These are phyloP conservation scores for Micrasema minimum DNA, from an alignment of 1,140 invertebrate species.

Conservation along the genomic window DNA sequence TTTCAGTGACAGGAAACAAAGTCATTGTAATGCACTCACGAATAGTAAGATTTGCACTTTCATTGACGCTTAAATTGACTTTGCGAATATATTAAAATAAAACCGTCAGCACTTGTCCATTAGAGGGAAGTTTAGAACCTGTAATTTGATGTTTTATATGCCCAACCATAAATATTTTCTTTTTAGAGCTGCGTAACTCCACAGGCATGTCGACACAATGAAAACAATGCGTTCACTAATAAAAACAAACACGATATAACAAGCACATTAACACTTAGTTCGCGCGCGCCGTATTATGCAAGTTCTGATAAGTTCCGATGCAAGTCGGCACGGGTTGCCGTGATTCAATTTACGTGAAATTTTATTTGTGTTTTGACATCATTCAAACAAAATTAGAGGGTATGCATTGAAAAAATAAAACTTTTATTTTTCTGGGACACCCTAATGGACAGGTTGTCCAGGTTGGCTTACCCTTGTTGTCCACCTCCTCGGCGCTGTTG, in stretches of 20 bases:
- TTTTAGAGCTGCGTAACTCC: not conserved
- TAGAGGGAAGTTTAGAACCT: not conserved
- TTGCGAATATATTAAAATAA: not conserved
- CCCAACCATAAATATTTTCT: not conserved
- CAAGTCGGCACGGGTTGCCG: constrained; percentile 15
- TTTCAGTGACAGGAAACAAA: too few species aligned
- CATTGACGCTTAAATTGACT: constrained; percentile 54
- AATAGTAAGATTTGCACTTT: constrained; percentile 55
- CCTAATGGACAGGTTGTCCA: too few species aligned
- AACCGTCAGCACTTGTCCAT: not conserved
- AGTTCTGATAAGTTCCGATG: not conserved
- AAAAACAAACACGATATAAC: not conserved
- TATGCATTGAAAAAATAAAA: constrained; percentile 4
- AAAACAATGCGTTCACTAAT: not conserved
- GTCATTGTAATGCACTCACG: constrained; percentile 51
- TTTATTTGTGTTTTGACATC: not conserved
- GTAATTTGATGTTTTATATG: not conserved
- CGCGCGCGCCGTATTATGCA: not conserved
- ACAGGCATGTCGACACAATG: not conserved
- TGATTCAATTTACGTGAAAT: not conserved
- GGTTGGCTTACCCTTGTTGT: constrained; percentile 57
- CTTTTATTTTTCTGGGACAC: not conserved
- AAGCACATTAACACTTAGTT: not conserved
- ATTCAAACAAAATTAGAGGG: constrained; percentile 2
- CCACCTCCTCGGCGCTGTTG: constrained; percentile 58